Percentiles rank a stretch among this genome's conserved stretches.
These are phyloP conservation scores for Coelinius sp. DNA, from an alignment of 2,888 invertebrate species.

Conservation along the genomic window DNA sequence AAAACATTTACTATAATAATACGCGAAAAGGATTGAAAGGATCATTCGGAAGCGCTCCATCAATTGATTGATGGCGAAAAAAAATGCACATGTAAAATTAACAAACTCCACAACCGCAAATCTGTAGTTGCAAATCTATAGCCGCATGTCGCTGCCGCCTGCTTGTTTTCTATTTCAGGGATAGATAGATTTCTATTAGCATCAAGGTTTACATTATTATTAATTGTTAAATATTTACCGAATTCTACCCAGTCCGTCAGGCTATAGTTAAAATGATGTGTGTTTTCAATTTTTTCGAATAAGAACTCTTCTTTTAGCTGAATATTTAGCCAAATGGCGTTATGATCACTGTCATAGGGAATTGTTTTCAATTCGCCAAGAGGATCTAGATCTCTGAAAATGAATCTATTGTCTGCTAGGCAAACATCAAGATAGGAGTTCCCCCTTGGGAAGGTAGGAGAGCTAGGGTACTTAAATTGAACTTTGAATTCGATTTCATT, in stretches of 20 bases:
- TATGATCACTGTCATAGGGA: slow-evolving; percentile 29
- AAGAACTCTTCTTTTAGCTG: neutral
- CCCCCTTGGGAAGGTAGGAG: neutral
- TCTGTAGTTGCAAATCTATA: too few species aligned
- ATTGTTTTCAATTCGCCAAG: neutral
- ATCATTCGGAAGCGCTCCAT: too few species aligned
- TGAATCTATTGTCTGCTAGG: neutral
- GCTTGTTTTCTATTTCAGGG: neutral
- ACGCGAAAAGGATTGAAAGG: too few species aligned
- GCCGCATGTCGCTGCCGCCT: too few species aligned
- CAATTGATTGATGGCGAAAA: too few species aligned
- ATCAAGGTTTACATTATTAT: neutral
- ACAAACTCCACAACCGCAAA: too few species aligned
- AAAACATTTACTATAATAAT: too few species aligned
- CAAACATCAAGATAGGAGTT: neutral
- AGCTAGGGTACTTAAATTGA: neutral
- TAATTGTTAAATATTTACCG: neutral
- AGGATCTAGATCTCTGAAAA: neutral
- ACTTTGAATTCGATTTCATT: neutral
- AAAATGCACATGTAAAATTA: too few species aligned
- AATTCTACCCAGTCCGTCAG: neutral
- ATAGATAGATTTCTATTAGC: neutral
- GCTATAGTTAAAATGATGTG: neutral
- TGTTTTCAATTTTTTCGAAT: neutral
- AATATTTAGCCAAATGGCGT: neutral